Percentiles rank a stretch among this genome's conserved stretches.
Evolutionary conservation across 2,888 invertebrate species (phyloP).

Genomic region (Troilus luridus): DNA sequence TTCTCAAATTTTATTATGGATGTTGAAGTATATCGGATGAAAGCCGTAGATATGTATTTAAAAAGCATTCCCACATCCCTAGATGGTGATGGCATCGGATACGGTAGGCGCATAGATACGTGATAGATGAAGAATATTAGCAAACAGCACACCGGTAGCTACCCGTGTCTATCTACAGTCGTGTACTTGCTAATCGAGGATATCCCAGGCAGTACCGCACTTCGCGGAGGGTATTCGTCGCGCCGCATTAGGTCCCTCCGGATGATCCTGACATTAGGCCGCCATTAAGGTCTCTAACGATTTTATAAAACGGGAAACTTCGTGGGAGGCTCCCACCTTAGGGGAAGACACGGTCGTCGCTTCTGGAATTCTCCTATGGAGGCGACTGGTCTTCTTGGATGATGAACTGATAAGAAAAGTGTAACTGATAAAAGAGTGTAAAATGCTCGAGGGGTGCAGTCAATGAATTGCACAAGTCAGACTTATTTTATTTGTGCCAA

Average conservation of each 20-base stretch:
- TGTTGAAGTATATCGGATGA: too few species aligned
- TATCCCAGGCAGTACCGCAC: background rate
- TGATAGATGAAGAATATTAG: background rate
- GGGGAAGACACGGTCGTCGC: background rate
- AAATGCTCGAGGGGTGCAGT: too few species aligned
- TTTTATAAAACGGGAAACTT: slow-evolving; percentile 15
- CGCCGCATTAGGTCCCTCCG: slow-evolving; percentile 13
- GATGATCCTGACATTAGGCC: slow-evolving; percentile 20
- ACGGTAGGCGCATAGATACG: background rate
- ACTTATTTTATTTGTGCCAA: too few species aligned
- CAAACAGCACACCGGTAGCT: background rate
- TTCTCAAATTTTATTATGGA: too few species aligned
- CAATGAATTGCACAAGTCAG: too few species aligned
- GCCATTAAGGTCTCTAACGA: background rate
- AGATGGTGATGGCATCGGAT: background rate
- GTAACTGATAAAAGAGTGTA: too few species aligned
- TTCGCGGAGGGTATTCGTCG: slow-evolving; percentile 22
- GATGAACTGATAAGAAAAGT: too few species aligned
- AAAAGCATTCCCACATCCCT: too few species aligned
- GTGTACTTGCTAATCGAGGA: background rate
- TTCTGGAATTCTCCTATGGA: background rate
- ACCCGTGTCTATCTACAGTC: background rate
- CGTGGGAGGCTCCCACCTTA: slow-evolving; percentile 6
- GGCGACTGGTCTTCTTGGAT: background rate
- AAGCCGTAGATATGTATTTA: too few species aligned